Conservation (phyloP, 2,797 vertebrate genomes). For the Protosalanx chinensis region DNA sequence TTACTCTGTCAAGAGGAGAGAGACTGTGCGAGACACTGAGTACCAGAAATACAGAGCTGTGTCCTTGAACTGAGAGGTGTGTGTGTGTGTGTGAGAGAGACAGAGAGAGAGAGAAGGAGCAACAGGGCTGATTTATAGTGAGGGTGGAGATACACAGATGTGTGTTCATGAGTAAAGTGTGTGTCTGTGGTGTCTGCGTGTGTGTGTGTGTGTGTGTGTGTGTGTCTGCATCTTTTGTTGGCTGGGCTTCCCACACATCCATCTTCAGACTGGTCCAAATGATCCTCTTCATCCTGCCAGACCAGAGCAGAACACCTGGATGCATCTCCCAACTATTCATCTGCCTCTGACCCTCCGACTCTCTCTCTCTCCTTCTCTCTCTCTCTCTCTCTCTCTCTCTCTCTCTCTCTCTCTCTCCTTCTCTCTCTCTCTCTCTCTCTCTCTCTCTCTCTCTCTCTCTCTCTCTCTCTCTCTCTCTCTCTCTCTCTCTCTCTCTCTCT, state of each 20-base stretch:
- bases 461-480: background rate
- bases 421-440: background rate
- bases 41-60: background rate
- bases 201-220: background rate
- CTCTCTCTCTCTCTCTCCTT: background rate
- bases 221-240: background rate
- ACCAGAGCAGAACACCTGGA: background rate
- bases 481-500: background rate
- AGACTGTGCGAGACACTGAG: background rate
- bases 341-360: background rate
- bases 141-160: background rate
- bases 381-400: background rate
- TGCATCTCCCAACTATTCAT: background rate
- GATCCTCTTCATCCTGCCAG: background rate
- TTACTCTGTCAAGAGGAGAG: background rate
- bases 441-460: background rate
- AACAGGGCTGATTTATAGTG: background rate
- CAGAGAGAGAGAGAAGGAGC: background rate
- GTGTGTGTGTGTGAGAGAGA: background rate
- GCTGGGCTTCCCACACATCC: background rate
- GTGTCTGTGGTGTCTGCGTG: background rate
- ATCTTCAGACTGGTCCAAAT: background rate
- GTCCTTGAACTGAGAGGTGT: background rate
- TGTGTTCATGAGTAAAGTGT: background rate
- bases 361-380: background rate